Evolutionary conservation across 1,140 invertebrate species (phyloP), one percentile per base, ranked within the genome.

Genomic region (Euglossa dilemma): DNA sequence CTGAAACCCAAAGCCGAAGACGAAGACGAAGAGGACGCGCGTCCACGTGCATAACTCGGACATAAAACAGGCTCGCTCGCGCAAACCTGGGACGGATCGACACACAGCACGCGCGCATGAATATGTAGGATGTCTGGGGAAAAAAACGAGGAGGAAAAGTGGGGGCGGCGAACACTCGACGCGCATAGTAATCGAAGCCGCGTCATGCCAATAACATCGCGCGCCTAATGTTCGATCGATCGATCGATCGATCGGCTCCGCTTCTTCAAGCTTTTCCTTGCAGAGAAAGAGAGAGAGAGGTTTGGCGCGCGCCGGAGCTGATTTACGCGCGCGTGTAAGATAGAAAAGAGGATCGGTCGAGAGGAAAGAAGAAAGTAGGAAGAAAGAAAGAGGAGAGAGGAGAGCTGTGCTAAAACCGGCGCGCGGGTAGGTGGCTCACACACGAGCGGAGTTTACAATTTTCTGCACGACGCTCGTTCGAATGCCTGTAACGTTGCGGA

Each of bases 181-280:
- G 85, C 79, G 91, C 90, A 92, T 93, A 91, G 87, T 90, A 92
- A 92, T 92, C 89, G 87, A 82, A 88, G 84, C 88, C 89, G 91
- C 89, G 91, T 92, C 91, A 93, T 93, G 91, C 90, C 93, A 92
- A 92, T 93, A 93, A 93, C 91, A 92, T 93, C 89, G 87, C 88
- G 78, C 89, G 80, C 87, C 89, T 92, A 92, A 92, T 92, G 86
- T 85, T 66, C 85, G 88, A 91, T 90, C 91, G 89, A 92, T 66
- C 85, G 88, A 91, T 90, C 91, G 89, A 92, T 71, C 83, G 45
- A 54, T 64, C 81, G 74, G 25, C 73, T 72, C 3, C 7, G 20
- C n/a, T 23, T 45, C 64, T 23, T 43, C 28, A 76, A 72, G 85
- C 71, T 83, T 87, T 89, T 81, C 84, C 52, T 74, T 36, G 45